Base-by-base conservation (phyloP, 2,888 invertebrate genomes). In the Leptarthrus brevirostris region DNA sequence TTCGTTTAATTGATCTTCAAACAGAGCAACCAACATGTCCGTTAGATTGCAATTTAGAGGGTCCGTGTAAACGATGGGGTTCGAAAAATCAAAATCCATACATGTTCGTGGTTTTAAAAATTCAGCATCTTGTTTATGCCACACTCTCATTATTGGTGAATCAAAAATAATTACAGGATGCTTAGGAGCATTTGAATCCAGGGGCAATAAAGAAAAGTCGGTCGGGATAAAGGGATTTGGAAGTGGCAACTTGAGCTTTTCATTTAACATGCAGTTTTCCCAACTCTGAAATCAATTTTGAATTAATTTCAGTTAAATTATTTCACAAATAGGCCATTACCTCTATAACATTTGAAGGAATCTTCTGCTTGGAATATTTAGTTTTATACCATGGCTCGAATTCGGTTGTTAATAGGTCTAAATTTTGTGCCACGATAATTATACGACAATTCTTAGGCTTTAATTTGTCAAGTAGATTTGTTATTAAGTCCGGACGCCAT, bases 61-160 rank as follows among this genome's bases (percentile, higher is more conserved):
- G 84, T 96, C 96, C 78, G 91, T 84, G 84, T 95, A 94, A 0
- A 94, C 94, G 75, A 96, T 85, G 0, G 97, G 96, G 81, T 96
- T 97, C 83, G 77, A 85, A 82, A 83, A 82, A 78, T 86, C 80
- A 79, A 95, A 90, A 70, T 90, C 92, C 77, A 95, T 86, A 79
- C 91, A 92, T 0, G 93, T 91, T 85, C 96, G 97, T 0, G 98
- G 98, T 75, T 97, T 87, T 10, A 91, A 85, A 82, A 93, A 98
- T 82, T 95, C 94, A 79, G 93, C 92, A 85, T 99, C 98, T 82
- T 96, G 95, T 80, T 96, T 96, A 85, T 91, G 97, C 98, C 98
- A 99, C 0, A 96, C 87, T 72, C 97, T 87, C 79, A 93, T 89
- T 58, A 94, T 86, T 0, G 92, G 89, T 0, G 92, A 92, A 80